These are phyloP conservation scores for Aphis craccivora DNA, from an alignment of 1,140 invertebrate genomes.

Conservation along the genomic window DNA sequence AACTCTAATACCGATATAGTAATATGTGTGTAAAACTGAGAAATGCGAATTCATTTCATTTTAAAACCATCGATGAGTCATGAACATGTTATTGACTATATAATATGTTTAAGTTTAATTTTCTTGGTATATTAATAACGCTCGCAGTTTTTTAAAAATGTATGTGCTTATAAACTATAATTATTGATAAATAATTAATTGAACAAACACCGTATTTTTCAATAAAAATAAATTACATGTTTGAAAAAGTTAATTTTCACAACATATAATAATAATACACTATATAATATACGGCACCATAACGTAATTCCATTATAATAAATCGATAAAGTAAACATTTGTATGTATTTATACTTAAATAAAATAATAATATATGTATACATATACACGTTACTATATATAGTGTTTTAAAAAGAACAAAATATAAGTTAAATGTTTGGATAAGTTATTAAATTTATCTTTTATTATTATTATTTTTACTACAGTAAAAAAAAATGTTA, in stretches of 20 bases:
- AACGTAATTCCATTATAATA: constrained; percentile 23
- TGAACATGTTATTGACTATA: neutral
- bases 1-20: neutral
- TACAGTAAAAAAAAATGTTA: constrained; percentile 16
- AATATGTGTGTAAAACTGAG: neutral
- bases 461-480: constrained; percentile 19
- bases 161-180: neutral
- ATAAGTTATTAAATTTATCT: constrained; percentile 16
- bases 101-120: neutral
- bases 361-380: constrained; percentile 8
- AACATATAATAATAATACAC: neutral
- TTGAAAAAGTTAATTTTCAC: neutral
- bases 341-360: constrained; percentile 3
- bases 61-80: constrained; percentile 23
- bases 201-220: neutral
- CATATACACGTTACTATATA: neutral
- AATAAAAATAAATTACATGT: constrained; percentile 18
- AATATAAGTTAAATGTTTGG: constrained; percentile 9
- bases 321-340: constrained; percentile 37
- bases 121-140: neutral
- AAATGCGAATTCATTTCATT: neutral
- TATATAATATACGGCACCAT: neutral
- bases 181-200: constrained; percentile 30
- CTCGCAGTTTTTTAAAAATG: neutral
- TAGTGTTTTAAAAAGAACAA: constrained; percentile 25